phyloP scores from a whole-genome alignment of 2,888 invertebrate species.

The Drosophila parthenogenetica region DNA sequence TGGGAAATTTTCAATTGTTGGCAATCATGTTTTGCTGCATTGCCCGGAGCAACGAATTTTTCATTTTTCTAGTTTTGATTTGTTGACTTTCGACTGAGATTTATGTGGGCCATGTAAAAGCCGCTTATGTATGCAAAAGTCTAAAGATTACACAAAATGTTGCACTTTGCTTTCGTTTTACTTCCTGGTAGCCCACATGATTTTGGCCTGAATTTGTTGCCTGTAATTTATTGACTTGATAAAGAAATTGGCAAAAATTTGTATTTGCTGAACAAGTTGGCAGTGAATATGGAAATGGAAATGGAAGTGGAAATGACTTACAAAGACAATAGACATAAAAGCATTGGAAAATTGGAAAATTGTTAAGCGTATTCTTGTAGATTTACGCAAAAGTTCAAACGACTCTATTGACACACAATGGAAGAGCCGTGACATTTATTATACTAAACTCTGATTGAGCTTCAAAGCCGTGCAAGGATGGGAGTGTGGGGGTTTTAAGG shows the following conservation, averaged over 20 bases:
- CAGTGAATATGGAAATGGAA: slow-evolving; percentile 26
- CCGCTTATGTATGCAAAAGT: slow-evolving; percentile 73
- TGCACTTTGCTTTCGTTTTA: slow-evolving; percentile 28
- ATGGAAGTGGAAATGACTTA: not conserved
- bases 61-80: slow-evolving; percentile 49
- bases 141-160: slow-evolving; percentile 63
- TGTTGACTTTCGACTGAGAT: slow-evolving; percentile 65
- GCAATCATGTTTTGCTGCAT: slow-evolving; percentile 70
- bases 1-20: slow-evolving; percentile 42
- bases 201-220: slow-evolving; percentile 28
- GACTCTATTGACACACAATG: slow-evolving; percentile 61
- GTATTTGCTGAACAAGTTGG: slow-evolving; percentile 18
- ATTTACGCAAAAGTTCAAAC: slow-evolving; percentile 32
- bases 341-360: slow-evolving; percentile 68
- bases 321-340: slow-evolving; percentile 52
- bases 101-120: slow-evolving; percentile 69
- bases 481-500: not conserved
- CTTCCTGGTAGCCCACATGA: not conserved
- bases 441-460: slow-evolving; percentile 21
- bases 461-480: not conserved
- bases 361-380: slow-evolving; percentile 32
- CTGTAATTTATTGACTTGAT: slow-evolving; percentile 73
- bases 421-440: slow-evolving; percentile 64
- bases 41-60: slow-evolving; percentile 37
- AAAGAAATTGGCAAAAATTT: slow-evolving; percentile 66